Percentiles rank a stretch among this genome's conserved stretches.
phyloP scores from a whole-genome alignment of 37 sponge, comb jelly and placozoan species.

The Trichoplax adhaerens region DNA sequence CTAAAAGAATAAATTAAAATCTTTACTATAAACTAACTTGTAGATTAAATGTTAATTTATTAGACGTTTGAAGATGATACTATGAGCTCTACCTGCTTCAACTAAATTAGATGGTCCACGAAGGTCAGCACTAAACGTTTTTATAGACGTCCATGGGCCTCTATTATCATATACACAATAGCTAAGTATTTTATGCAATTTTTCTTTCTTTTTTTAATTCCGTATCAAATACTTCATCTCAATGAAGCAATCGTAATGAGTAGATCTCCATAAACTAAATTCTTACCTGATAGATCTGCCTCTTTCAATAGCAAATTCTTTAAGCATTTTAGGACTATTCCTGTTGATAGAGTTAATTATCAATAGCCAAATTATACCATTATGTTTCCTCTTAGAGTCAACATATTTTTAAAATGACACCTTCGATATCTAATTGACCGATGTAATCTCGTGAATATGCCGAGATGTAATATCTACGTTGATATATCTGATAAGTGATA shows the following conservation, averaged over 20 bases:
- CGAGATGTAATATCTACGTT: too few species aligned
- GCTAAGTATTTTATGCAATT: too few species aligned
- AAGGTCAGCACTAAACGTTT: slow-evolving; percentile 39
- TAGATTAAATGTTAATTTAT: too few species aligned
- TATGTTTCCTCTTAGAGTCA: too few species aligned
- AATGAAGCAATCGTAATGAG: slow-evolving; percentile 6
- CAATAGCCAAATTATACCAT: too few species aligned
- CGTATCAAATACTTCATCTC: too few species aligned
- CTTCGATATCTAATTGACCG: too few species aligned
- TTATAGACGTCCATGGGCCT: slow-evolving; percentile 61
- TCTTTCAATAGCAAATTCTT: slow-evolving; percentile 35
- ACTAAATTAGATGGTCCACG: slow-evolving; percentile 31
- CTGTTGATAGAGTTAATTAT: slow-evolving; percentile 1
- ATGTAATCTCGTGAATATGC: too few species aligned
- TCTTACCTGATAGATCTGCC: slow-evolving; percentile 38
- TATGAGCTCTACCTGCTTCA: slow-evolving; percentile 12
- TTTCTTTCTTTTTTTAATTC: too few species aligned
- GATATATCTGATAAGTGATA: too few species aligned
- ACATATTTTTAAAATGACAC: too few species aligned
- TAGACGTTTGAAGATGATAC: too few species aligned
- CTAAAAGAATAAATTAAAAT: not conserved
- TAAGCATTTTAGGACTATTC: slow-evolving; percentile 47
- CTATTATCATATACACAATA: slow-evolving; percentile 13
- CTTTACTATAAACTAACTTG: not conserved
- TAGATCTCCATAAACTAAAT: not conserved